A percentile compares a stretch with the other conserved stretches of the same genome.
These are phyloP conservation scores for Drosophila melanica DNA, from an alignment of 1,140 invertebrate genomes.

Conservation along the genomic window DNA sequence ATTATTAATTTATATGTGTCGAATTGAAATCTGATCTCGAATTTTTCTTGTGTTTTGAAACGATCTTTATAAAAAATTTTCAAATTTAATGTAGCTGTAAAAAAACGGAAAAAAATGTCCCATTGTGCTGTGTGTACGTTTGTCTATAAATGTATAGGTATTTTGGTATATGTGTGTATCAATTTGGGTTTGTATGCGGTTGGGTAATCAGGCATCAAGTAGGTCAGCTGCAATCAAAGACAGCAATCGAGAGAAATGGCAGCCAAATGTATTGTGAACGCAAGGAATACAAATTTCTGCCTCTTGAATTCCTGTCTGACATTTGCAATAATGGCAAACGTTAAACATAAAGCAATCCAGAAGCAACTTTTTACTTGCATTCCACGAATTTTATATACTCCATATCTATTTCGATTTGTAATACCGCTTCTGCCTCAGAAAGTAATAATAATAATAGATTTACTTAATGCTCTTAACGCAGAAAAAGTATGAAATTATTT, in stretches of 20 bases:
- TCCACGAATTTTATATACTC: neutral
- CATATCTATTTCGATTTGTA: neutral
- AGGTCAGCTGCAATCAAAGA: constrained; percentile 75
- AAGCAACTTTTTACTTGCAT: constrained; percentile 2
- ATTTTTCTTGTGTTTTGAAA: too few species aligned
- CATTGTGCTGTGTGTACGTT: neutral
- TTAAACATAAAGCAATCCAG: neutral
- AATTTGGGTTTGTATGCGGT: constrained; percentile 22
- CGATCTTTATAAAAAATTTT: too few species aligned
- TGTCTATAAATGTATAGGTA: neutral
- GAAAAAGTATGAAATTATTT: too few species aligned
- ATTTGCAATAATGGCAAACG: constrained; percentile 31
- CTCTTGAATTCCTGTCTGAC: constrained; percentile 23
- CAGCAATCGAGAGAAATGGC: constrained; percentile 64
- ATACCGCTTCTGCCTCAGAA: too few species aligned
- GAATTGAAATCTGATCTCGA: too few species aligned
- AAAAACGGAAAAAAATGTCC: too few species aligned
- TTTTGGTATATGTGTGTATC: neutral
- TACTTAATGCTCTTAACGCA: too few species aligned
- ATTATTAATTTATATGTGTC: too few species aligned
- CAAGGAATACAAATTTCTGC: constrained; percentile 37
- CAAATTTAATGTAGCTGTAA: too few species aligned
- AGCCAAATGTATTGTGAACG: constrained; percentile 67
- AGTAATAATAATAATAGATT: too few species aligned
- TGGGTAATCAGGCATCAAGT: constrained; percentile 76